Evolutionary conservation across 30 jellyfish, hydroid and myxozoan genomes (phyloP).

Genomic region (Pseudorhiza aurosa): DNA sequence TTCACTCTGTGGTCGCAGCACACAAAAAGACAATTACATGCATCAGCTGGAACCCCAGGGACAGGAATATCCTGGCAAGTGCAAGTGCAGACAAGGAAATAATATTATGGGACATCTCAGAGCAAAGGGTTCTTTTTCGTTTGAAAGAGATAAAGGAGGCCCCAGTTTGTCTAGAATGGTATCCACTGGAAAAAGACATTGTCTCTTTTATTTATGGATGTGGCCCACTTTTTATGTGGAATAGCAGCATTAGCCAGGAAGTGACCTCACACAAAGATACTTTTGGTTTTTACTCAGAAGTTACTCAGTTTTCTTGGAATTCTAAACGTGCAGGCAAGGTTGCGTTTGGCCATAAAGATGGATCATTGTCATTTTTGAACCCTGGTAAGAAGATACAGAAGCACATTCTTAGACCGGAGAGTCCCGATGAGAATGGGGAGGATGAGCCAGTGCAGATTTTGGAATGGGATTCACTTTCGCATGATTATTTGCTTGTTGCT

Average conservation of each 20-base stretch:
- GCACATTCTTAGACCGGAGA: constrained; percentile 55
- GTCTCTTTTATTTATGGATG: constrained; percentile 41
- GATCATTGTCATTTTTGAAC: constrained; percentile 58
- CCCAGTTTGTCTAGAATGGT: constrained; percentile 74
- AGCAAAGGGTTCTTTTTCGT: constrained; percentile 46
- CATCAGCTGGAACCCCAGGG: constrained; percentile 72
- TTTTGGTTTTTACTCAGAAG: constrained; percentile 33
- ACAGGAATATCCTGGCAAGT: constrained; percentile 66
- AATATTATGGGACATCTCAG: constrained; percentile 73
- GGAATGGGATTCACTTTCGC: constrained; percentile 82
- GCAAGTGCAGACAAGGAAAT: constrained; percentile 68
- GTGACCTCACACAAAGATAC: constrained; percentile 47
- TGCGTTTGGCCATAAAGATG: constrained; percentile 82
- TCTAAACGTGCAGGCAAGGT: constrained; percentile 40
- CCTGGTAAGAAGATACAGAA: constrained; percentile 69
- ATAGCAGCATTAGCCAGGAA: constrained; percentile 16
- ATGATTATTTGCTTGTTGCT: constrained; percentile 63
- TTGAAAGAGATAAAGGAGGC: constrained; percentile 41
- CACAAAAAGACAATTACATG: constrained; percentile 80
- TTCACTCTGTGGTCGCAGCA: constrained; percentile 83
- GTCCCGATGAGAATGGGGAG: constrained; percentile 36
- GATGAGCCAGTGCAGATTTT: constrained; percentile 63
- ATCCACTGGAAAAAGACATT: constrained; percentile 65
- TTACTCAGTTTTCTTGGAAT: constrained; percentile 70
- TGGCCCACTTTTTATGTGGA: constrained; percentile 77